Conservation (phyloP, 2,888 invertebrate genomes). For the Sarcophaga rosellei region DNA sequence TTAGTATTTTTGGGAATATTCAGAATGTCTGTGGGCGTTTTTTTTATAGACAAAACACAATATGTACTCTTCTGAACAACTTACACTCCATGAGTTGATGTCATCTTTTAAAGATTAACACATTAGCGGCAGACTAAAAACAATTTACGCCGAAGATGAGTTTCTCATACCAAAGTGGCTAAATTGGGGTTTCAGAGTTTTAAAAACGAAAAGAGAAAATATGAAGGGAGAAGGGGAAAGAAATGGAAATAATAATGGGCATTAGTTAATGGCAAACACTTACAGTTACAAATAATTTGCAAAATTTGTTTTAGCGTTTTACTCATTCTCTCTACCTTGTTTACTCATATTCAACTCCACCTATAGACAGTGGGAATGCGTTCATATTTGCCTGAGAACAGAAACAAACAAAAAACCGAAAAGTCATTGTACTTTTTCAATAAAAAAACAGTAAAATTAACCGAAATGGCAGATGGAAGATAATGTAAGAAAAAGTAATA, state of each 20-base stretch:
- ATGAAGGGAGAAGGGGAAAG: background rate
- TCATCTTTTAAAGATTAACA: constrained; percentile 40
- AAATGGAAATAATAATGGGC: background rate
- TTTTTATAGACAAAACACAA: background rate
- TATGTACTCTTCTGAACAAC: background rate
- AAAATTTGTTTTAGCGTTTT: background rate
- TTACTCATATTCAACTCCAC: constrained; percentile 17
- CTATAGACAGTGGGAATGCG: background rate
- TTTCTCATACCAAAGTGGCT: background rate
- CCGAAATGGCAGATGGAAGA: constrained; percentile 2
- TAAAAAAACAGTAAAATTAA: constrained; percentile 28
- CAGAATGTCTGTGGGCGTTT: constrained; percentile 15
- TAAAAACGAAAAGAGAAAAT: background rate
- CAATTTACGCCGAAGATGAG: background rate
- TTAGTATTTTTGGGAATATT: background rate
- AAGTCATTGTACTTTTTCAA: constrained; percentile 53
- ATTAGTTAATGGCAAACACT: constrained; percentile 3
- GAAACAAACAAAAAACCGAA: background rate
- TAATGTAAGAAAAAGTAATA: constrained; percentile 16
- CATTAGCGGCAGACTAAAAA: background rate
- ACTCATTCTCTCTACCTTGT: constrained; percentile 10
- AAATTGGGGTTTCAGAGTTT: constrained; percentile 8
- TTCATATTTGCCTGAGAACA: constrained; percentile 5
- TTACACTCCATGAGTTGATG: constrained; percentile 44
- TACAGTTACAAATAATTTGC: constrained; percentile 21